Evolutionary conservation across 2,888 invertebrate genomes (phyloP).

Genomic region (Athetis lepigone): DNA sequence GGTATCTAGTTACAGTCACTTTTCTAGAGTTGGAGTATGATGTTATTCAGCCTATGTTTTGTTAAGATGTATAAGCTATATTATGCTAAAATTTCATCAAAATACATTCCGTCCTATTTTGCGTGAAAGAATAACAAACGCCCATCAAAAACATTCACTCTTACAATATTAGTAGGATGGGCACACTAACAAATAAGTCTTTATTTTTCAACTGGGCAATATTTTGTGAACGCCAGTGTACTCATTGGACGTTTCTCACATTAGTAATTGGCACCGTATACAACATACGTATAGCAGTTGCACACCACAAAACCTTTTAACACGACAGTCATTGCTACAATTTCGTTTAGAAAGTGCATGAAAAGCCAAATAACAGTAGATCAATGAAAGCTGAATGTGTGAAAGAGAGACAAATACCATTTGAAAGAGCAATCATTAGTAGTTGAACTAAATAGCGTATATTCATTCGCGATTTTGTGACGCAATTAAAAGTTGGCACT

Average conservation of each 20-base stretch:
- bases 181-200: background rate
- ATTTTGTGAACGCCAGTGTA: slow-evolving; percentile 53
- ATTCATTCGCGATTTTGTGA: slow-evolving; percentile 1
- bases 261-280: slow-evolving; percentile 53
- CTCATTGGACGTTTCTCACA: slow-evolving; percentile 59
- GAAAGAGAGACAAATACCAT: slow-evolving; percentile 2
- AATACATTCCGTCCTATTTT: too few relatives aligned
- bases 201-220: background rate
- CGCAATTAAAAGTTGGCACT: slow-evolving; percentile 3
- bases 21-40: too few relatives aligned
- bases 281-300: slow-evolving; percentile 52
- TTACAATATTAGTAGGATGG: too few relatives aligned
- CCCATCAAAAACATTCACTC: too few relatives aligned
- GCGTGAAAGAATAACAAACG: too few relatives aligned
- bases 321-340: slow-evolving; percentile 35
- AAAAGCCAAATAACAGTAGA: slow-evolving; percentile 11
- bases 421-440: slow-evolving; percentile 17
- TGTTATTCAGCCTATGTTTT: too few relatives aligned
- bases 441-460: slow-evolving; percentile 11
- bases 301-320: slow-evolving; percentile 62
- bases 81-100: too few relatives aligned
- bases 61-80: too few relatives aligned
- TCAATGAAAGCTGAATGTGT: slow-evolving; percentile 10
- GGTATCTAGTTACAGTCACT: too few relatives aligned
- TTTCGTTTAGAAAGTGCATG: slow-evolving; percentile 24